Percentiles rank a stretch among this genome's conserved stretches.
These are phyloP conservation scores for Spilogale gracilis DNA, from an alignment of 2,113 vertebrate species.

Conservation along the genomic window DNA sequence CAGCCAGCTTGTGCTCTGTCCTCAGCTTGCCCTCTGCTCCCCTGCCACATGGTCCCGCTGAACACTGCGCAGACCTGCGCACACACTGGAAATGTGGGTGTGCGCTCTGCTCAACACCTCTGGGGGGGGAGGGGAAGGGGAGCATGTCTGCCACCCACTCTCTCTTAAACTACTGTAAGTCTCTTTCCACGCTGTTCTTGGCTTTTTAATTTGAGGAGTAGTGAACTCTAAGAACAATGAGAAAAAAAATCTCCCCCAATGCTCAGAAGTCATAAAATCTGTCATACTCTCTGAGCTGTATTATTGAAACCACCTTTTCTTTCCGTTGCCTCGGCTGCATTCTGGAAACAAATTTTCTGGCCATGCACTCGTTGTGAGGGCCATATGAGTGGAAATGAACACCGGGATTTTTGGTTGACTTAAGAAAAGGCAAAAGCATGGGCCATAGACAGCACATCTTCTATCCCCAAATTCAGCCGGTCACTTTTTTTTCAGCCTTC, in stretches of 20 bases:
- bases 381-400: background rate
- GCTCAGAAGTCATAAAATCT: slow-evolving; percentile 67
- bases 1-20: background rate
- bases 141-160: background rate
- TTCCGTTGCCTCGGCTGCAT: background rate
- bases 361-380: background rate
- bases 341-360: slow-evolving; percentile 22
- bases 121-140: background rate
- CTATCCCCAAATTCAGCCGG: background rate
- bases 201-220: slow-evolving; percentile 29
- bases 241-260: background rate
- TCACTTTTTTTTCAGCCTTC: background rate
- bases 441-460: background rate
- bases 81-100: background rate
- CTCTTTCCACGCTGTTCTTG: slow-evolving; percentile 25
- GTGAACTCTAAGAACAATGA: slow-evolving; percentile 15
- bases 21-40: background rate
- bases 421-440: background rate
- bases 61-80: background rate
- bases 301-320: slow-evolving; percentile 57
- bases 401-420: background rate
- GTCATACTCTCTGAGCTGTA: slow-evolving; percentile 24
- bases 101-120: background rate
- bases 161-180: background rate
- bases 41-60: background rate